Evolutionary conservation across 2,113 vertebrate species (phyloP).

Genomic region (Desmodus rotundus): DNA sequence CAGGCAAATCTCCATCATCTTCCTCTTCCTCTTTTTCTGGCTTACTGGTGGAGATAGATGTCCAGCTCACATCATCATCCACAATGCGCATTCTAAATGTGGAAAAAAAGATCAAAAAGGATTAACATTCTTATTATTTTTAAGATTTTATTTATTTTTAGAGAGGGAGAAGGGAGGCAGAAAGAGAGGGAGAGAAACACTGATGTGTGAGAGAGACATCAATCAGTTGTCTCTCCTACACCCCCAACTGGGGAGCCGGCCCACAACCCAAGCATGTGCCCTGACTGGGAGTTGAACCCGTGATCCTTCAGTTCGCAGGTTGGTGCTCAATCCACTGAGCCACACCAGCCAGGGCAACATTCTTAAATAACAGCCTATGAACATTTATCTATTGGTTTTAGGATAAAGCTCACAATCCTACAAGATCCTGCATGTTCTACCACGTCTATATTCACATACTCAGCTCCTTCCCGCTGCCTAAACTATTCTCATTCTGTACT

Average conservation of each 20-base stretch:
- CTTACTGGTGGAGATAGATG: slow-evolving; percentile 77
- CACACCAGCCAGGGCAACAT: not conserved
- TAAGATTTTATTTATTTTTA: no score
- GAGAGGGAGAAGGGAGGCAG: no score
- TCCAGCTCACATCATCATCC: slow-evolving; percentile 94
- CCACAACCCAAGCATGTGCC: no score
- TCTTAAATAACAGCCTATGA: not conserved
- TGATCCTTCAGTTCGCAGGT: no score
- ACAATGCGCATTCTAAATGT: slow-evolving; percentile 92
- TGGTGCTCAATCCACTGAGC: no score
- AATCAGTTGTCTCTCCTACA: no score
- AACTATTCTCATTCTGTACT: not conserved
- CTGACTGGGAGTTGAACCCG: no score
- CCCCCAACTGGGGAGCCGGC: no score
- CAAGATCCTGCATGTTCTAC: not conserved
- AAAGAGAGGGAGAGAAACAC: no score
- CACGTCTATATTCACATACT: not conserved
- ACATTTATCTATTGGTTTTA: not conserved
- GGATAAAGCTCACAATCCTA: not conserved
- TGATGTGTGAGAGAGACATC: no score
- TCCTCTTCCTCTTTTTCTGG: slow-evolving; percentile 87
- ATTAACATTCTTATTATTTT: not conserved
- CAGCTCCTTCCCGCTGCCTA: not conserved
- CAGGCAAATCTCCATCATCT: slow-evolving; percentile 86
- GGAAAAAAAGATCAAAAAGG: not conserved